Percentiles rank a stretch among this genome's conserved stretches.
phyloP scores from a whole-genome alignment of 1,140 invertebrate genomes.

The Papilio polyxenes region DNA sequence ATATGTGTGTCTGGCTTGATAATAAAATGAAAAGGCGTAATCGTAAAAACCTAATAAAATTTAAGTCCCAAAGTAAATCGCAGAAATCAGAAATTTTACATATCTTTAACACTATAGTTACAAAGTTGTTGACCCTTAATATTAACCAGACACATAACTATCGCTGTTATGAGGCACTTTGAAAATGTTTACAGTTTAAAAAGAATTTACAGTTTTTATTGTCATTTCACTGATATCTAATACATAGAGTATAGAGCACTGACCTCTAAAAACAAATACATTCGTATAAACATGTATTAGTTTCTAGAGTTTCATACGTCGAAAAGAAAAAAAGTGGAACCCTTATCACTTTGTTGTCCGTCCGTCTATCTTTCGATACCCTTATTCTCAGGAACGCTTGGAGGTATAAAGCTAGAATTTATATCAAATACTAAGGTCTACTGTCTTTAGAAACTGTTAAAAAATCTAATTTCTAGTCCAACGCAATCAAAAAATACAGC shows the following conservation, averaged over 20 bases:
- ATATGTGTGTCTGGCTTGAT: not conserved
- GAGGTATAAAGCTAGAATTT: too few relatives aligned
- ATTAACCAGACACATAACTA: not conserved
- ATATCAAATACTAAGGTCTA: too few relatives aligned
- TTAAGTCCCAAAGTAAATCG: not conserved
- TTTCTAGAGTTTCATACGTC: too few relatives aligned
- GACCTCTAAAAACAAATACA: not conserved
- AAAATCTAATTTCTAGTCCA: too few relatives aligned
- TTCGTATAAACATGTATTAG: too few relatives aligned
- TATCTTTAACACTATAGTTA: slow-evolving; percentile 1
- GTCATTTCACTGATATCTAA: not conserved
- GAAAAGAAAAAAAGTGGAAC: too few relatives aligned
- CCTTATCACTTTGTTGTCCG: too few relatives aligned
- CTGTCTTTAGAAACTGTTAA: too few relatives aligned
- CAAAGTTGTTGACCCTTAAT: not conserved
- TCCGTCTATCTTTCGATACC: too few relatives aligned
- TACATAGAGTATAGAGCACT: not conserved
- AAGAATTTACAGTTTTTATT: not conserved
- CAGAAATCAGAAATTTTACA: not conserved
- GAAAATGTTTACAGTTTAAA: not conserved
- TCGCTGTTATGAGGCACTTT: not conserved
- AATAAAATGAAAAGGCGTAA: not conserved
- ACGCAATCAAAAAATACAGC: too few relatives aligned
- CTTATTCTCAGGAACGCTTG: too few relatives aligned
- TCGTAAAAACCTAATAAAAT: slow-evolving; percentile 19